Evolutionary conservation across 1,140 invertebrate species (phyloP).

Genomic region (Drosophila obscura): DNA sequence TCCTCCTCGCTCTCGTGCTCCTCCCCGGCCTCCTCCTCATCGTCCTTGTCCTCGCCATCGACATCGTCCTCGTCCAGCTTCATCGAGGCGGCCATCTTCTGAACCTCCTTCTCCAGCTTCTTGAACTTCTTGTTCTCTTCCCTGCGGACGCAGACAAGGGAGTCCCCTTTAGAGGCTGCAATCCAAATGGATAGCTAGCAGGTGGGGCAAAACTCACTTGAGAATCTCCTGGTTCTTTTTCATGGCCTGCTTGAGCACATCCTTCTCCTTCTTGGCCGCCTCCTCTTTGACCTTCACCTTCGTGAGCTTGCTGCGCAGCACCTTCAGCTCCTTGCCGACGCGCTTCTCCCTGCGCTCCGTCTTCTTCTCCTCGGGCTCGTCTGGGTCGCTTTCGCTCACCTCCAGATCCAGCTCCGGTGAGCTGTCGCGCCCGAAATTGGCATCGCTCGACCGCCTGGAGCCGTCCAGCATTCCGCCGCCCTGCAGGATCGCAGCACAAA

Average conservation of each 20-base stretch:
- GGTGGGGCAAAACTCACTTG: slow-evolving; percentile 83
- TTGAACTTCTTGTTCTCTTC: slow-evolving; percentile 91
- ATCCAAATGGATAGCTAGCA: too few relatives aligned
- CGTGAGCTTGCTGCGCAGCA: slow-evolving; percentile 90
- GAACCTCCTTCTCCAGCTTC: slow-evolving; percentile 92
- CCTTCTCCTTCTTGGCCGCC: slow-evolving; percentile 90
- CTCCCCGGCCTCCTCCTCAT: slow-evolving; percentile 87
- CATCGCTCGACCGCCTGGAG: slow-evolving; percentile 74
- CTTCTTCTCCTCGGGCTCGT: slow-evolving; percentile 89
- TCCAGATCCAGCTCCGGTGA: slow-evolving; percentile 84
- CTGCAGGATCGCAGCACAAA: slow-evolving; percentile 38
- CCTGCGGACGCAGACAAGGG: slow-evolving; percentile 74
- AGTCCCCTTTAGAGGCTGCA: neutral
- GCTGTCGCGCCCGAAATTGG: slow-evolving; percentile 73
- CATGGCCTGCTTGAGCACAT: slow-evolving; percentile 90
- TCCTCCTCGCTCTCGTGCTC: slow-evolving; percentile 85
- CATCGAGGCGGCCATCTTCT: slow-evolving; percentile 94
- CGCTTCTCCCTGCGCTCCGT: slow-evolving; percentile 86
- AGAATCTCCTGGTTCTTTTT: slow-evolving; percentile 91
- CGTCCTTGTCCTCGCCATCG: slow-evolving; percentile 87
- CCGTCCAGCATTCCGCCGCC: slow-evolving; percentile 74
- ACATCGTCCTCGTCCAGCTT: slow-evolving; percentile 91
- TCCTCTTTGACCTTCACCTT: slow-evolving; percentile 91
- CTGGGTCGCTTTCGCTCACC: slow-evolving; percentile 87
- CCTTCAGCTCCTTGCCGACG: slow-evolving; percentile 89